Evolutionary conservation across 2,888 invertebrate genomes (phyloP).

Genomic region (Limenitis camilla): DNA sequence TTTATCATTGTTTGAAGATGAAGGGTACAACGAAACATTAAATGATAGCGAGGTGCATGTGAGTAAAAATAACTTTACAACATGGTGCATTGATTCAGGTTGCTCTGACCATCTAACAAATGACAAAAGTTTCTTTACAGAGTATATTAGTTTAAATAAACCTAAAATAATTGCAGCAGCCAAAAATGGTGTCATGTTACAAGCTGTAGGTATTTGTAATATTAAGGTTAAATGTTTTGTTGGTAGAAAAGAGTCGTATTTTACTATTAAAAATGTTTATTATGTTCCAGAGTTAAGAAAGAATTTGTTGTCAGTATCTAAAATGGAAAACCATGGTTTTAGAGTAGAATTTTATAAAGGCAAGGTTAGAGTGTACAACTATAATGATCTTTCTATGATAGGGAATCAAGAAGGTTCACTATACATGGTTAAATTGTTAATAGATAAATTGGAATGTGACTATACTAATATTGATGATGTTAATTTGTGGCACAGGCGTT

Average conservation of each 20-base stretch:
- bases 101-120: not conserved
- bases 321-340: conserved; percentile 1
- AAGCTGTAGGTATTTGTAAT: not conserved
- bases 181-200: not conserved
- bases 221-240: not conserved
- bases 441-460: not conserved
- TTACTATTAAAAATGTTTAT: too few species aligned
- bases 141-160: not conserved
- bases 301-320: not conserved
- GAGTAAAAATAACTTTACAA: too few species aligned
- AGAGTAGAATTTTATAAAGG: not conserved
- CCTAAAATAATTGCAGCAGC: not conserved
- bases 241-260: not conserved
- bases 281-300: too few species aligned
- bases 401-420: not conserved
- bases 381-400: not conserved
- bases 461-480: not conserved
- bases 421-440: not conserved
- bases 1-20: too few species aligned
- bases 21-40: too few species aligned
- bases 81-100: too few species aligned
- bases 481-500: not conserved
- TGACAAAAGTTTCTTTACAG: not conserved
- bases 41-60: too few species aligned
- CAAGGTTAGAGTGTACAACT: not conserved